Base-by-base conservation (phyloP, 2,113 vertebrate genomes). In the Garra rufa region DNA sequence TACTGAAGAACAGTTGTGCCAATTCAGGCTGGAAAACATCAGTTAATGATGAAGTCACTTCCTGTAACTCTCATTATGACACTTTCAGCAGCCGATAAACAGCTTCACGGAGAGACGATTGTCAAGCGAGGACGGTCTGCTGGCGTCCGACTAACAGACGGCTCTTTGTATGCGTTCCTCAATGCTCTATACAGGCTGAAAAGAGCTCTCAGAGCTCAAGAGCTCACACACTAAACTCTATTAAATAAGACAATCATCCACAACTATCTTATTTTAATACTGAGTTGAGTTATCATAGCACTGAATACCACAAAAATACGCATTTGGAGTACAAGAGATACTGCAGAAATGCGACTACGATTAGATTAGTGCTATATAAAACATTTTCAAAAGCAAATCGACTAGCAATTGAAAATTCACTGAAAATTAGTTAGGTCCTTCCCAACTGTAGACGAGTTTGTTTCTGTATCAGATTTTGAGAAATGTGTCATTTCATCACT, bases 61-160 rank as follows among this genome's bases (percentile, higher is more conserved):
- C 9, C n/a, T n/a, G n/a, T n/a, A n/a, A n/a, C n/a, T 9, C 17
- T 11, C 65, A 38, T 69, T 38, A 69, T 4, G 17, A 30, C 14
- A 6, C 61, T 17, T 6, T 34, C 28, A 30, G 14, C 50, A 15
- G 52, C 50, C 3, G 75, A 77, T 77, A 1, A 59, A 77, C 9
- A 21, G 7, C 52, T 57, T 24, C 10, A 48, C 5, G 43, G 13
- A 44, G 76, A 48, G 43, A 46, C 52, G 73, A 52, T 24, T 9
- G n/a, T 74, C 71, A 65, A 1, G 63, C 2, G 5, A 63, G 26
- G 26, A 65, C 26, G 24, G 13, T 65, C 61, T 30, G 61, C 26
- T 65, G 6, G 61, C n/a, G 15, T 80, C 61, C 14, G 24, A 43
- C 41, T 46, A 80, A 80, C 59, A 80, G 59, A 67, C 17, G 41